Evolutionary conservation across 2,113 vertebrate species (phyloP).

Genomic region (Rynchops niger): DNA sequence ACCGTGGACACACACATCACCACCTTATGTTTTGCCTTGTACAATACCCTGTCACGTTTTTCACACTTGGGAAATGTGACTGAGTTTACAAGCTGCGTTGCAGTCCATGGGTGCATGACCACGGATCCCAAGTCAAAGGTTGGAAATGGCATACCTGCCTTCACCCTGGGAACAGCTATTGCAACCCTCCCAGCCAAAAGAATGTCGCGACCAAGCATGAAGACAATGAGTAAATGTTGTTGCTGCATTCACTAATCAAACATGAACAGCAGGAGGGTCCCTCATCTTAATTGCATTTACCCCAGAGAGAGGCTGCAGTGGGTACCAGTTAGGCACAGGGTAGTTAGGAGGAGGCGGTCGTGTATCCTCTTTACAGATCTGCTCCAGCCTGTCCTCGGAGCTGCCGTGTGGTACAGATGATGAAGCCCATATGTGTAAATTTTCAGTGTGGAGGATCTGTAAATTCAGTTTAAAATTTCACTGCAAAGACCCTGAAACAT

Average conservation of each 20-base stretch:
- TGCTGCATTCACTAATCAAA: constrained; percentile 31
- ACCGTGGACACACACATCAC: neutral
- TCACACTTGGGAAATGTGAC: neutral
- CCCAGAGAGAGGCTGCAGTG: neutral
- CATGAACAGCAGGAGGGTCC: constrained; percentile 18
- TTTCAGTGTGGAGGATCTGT: neutral
- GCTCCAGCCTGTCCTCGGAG: neutral
- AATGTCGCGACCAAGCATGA: constrained; percentile 20
- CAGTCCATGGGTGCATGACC: neutral
- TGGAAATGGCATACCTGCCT: neutral
- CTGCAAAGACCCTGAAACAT: neutral
- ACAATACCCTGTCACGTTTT: neutral
- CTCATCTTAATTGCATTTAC: neutral
- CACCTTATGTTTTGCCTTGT: neutral
- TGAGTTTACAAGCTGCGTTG: neutral
- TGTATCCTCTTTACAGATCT: neutral
- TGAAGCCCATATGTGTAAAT: neutral
- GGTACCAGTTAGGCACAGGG: neutral
- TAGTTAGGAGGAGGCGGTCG: rapidly evolving
- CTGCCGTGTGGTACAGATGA: neutral
- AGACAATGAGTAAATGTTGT: constrained; percentile 5
- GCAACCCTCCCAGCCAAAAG: neutral
- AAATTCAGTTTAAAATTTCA: neutral
- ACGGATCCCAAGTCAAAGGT: neutral
- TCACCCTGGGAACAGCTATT: constrained; percentile 21